A percentile compares a stretch with the other conserved stretches of the same genome.
Evolutionary conservation across 2,797 vertebrate species (phyloP).

Genomic region (Acipenser ruthenus): DNA sequence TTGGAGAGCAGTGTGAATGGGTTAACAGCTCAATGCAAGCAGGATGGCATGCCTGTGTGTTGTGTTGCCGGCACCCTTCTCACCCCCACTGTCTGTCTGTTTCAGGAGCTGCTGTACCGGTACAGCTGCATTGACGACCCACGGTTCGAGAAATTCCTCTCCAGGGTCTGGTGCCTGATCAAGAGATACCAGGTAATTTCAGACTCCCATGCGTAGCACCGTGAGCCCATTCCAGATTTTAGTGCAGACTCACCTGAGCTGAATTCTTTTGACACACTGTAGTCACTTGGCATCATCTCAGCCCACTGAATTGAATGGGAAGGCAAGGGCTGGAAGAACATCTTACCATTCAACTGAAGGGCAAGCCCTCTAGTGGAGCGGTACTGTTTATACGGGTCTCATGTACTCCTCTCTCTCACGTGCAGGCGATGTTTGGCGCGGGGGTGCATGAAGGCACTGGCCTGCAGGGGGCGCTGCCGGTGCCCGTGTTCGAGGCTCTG

Average conservation of each 20-base stretch:
- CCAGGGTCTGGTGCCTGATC: conserved; percentile 93
- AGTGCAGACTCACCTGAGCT: too few species aligned
- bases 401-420: too few species aligned
- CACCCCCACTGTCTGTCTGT: not conserved
- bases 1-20: not conserved
- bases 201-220: too few species aligned
- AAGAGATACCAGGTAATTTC: conserved; percentile 85
- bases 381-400: too few species aligned
- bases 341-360: too few species aligned
- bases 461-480: conserved; percentile 86
- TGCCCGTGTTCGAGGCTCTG: conserved; percentile 80
- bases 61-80: not conserved
- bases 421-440: conserved; percentile 89
- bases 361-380: too few species aligned
- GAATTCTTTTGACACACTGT: too few species aligned
- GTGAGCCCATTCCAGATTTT: too few species aligned
- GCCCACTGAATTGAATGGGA: too few species aligned
- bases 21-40: not conserved
- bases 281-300: too few species aligned
- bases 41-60: not conserved
- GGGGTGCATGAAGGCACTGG: conserved; percentile 85
- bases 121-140: conserved; percentile 91
- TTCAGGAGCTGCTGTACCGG: conserved; percentile 83
- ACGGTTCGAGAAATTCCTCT: conserved; percentile 86
- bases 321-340: too few species aligned